A percentile compares a stretch with the other conserved stretches of the same genome.
Evolutionary conservation across 2,113 vertebrate species (phyloP).

Genomic region (Rhinopomastus cyanomelas): DNA sequence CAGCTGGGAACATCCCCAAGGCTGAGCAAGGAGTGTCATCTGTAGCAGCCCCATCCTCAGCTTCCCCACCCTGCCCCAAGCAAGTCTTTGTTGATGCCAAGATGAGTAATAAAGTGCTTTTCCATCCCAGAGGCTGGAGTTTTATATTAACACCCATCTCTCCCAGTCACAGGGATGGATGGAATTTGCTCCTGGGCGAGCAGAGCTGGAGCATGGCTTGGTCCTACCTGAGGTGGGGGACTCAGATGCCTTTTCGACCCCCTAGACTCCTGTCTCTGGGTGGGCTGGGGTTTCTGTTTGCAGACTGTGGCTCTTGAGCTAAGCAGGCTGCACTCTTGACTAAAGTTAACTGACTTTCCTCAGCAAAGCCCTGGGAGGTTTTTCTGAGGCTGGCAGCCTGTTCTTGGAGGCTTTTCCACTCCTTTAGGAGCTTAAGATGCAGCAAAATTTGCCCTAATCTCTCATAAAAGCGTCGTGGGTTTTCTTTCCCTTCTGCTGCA

Average conservation of each 20-base stretch:
- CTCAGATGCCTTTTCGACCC: neutral
- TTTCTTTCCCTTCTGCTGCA: neutral
- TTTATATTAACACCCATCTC: fast-evolving
- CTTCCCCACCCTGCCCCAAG: neutral
- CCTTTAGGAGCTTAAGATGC: conserved; percentile 51
- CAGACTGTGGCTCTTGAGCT: neutral
- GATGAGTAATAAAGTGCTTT: neutral
- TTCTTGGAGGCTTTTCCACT: conserved; percentile 28
- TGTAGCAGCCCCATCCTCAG: neutral
- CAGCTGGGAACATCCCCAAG: neutral
- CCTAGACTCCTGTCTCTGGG: neutral
- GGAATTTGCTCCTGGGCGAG: neutral
- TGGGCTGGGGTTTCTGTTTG: neutral
- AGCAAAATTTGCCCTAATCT: conserved; percentile 42
- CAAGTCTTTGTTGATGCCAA: neutral
- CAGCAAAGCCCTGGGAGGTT: neutral
- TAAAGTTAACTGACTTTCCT: conserved; percentile 48
- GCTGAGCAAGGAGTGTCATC: neutral
- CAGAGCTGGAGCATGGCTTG: neutral
- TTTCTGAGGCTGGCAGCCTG: neutral
- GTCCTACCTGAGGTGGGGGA: neutral
- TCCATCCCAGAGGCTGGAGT: neutral
- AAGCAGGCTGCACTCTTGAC: neutral
- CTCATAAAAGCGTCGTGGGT: neutral
- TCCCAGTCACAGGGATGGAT: fast-evolving